Evolutionary conservation across 2,113 vertebrate species (phyloP), one percentile per base, ranked within the genome.

Genomic region (Desmodus rotundus): DNA sequence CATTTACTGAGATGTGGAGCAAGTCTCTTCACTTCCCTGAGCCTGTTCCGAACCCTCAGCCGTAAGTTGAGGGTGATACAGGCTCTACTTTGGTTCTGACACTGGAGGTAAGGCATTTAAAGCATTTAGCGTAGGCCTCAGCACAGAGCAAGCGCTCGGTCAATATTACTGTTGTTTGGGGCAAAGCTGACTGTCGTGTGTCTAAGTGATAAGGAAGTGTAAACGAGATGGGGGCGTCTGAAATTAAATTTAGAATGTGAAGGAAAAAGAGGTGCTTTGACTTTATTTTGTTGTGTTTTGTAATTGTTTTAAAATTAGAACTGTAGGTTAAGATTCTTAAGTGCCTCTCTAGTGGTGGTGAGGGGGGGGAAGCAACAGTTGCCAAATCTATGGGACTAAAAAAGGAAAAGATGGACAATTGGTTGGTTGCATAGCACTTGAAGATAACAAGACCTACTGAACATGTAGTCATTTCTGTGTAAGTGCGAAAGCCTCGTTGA

Each of bases 201-300:
- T 90, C 47, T 80, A n/a, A 76, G 61, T 86, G 58, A 77, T 70
- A 72, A 41, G 58, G 56, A 68, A 95, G 88, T 74, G 68, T 65
- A 82, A 72, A 74, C 12, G 77, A 89, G 31, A 31, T 87, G 26
- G 19, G 56, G n/a, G 61, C 95, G 28, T 83, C 77, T 90, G 89
- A 87, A 94, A 45, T 83, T 92, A 80, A 94, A 83, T 50, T 65
- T 78, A 84, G 80, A 78, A 63, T 72, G n/a, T 74, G 28, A 17
- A 81, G 16, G 33, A 47, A 54, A 82, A 82, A 31, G 6, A 54
- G 52, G 24, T 93, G 24, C 41, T 61, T 84, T 89, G 16, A 28
- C 61, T 87, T 91, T 83, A 63, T 70, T 88, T 70, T 65, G n/a
- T 67, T 70, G 15, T 90, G 24, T 94, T 83, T 87, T 88, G 17